Conservation (phyloP, 2,888 invertebrate species). For the Drosophila pullipes region DNA sequence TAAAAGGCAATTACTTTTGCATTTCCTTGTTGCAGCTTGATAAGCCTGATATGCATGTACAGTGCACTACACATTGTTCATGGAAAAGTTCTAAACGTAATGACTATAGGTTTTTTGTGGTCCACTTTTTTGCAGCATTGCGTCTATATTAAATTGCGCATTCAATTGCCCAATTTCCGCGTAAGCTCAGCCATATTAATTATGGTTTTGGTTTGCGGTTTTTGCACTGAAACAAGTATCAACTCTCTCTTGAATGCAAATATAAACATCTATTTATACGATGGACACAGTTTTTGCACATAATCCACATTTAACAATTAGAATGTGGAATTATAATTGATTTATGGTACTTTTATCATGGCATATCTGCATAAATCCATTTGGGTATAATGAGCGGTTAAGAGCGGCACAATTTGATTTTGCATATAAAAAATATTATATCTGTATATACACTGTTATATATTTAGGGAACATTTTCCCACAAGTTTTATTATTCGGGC, state of each 20-base stretch:
- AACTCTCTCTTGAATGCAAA: neutral
- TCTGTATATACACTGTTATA: neutral
- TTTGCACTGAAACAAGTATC: neutral
- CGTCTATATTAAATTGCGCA: neutral
- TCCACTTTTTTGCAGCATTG: slow-evolving; percentile 30
- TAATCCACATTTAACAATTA: neutral
- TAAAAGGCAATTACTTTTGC: slow-evolving; percentile 36
- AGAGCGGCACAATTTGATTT: neutral
- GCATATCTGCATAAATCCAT: neutral
- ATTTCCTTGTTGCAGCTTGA: slow-evolving; percentile 9
- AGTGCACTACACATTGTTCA: neutral
- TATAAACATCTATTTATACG: neutral
- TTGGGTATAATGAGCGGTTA: neutral
- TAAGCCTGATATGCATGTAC: neutral
- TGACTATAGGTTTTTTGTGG: slow-evolving; percentile 39
- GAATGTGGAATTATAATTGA: neutral
- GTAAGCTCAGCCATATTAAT: neutral
- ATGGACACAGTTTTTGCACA: neutral
- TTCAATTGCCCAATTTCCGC: neutral
- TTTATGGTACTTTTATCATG: neutral
- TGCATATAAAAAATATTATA: neutral
- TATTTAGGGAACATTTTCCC: neutral
- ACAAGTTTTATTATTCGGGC: neutral
- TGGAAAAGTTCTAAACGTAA: slow-evolving; percentile 11
- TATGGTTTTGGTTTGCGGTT: neutral